Evolutionary conservation across 2,888 invertebrate species (phyloP).

Genomic region (Phyto melanocephala): DNA sequence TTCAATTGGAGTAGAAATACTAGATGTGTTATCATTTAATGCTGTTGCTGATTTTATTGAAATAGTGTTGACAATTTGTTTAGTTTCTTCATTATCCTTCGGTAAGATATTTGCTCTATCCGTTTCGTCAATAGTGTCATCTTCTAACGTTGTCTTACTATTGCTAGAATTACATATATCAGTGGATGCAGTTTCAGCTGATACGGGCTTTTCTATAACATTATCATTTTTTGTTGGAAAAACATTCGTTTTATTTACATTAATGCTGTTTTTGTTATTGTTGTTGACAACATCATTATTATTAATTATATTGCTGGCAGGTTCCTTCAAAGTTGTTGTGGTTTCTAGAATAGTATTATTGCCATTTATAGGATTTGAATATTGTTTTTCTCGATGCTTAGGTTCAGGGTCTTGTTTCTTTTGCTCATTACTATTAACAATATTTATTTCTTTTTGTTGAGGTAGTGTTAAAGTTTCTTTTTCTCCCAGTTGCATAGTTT

Average conservation of each 20-base stretch:
- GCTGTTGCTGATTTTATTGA: background rate
- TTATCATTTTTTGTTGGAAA: conserved; percentile 35
- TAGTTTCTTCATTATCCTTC: background rate
- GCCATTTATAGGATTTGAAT: conserved; percentile 47
- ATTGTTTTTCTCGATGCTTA: background rate
- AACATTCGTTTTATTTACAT: conserved; percentile 12
- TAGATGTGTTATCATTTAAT: background rate
- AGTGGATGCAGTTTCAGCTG: conserved; percentile 4
- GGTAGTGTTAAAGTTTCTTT: conserved; percentile 44
- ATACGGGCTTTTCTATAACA: background rate
- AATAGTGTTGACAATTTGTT: background rate
- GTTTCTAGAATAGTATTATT: conserved; percentile 41
- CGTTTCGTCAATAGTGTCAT: conserved; percentile 66
- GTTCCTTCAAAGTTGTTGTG: conserved; percentile 22
- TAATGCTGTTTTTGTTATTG: conserved; percentile 41
- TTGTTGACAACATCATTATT: conserved; percentile 26
- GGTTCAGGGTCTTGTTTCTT: background rate
- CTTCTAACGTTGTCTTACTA: conserved; percentile 25
- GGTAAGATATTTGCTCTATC: conserved; percentile 58
- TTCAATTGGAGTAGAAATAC: background rate
- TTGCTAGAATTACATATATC: background rate
- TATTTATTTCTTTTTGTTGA: conserved; percentile 39
- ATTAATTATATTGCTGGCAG: conserved; percentile 6
- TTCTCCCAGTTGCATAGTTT: conserved; percentile 60
- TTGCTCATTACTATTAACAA: conserved; percentile 38